A percentile compares a stretch with the other conserved stretches of the same genome.
phyloP scores from a whole-genome alignment of 1,140 invertebrate species.

The Fragariocoptes setiger region DNA sequence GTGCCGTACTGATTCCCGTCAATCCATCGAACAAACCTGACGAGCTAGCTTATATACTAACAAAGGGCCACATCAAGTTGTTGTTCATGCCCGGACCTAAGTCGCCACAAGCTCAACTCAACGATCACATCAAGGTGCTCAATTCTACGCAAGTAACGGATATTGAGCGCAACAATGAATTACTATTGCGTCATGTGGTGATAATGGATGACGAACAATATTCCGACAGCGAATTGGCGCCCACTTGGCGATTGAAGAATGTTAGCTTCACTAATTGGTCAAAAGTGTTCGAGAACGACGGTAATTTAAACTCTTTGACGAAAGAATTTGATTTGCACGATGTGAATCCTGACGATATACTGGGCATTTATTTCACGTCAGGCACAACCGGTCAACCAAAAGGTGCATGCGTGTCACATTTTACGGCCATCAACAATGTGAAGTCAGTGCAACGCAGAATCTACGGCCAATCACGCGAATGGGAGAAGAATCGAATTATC shows the following conservation, averaged over 20 bases:
- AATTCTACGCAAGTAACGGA: neutral
- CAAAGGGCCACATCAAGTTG: conserved; percentile 4
- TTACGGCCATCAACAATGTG: conserved; percentile 53
- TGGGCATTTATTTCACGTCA: conserved; percentile 11
- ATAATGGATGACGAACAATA: conserved; percentile 3
- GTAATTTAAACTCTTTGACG: neutral
- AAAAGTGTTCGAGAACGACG: neutral
- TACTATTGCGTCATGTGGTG: conserved; percentile 3
- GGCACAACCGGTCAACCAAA: conserved; percentile 61
- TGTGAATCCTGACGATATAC: neutral
- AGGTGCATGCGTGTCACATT: conserved; percentile 46
- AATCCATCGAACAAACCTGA: conserved; percentile 8
- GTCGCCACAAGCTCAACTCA: conserved; percentile 3
- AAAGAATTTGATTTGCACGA: neutral
- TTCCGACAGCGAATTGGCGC: neutral
- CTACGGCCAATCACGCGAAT: conserved; percentile 21
- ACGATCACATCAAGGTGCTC: conserved; percentile 4
- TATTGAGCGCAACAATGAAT: neutral
- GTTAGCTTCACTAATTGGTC: neutral
- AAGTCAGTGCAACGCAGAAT: conserved; percentile 25
- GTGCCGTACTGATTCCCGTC: conserved; percentile 6
- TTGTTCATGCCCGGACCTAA: conserved; percentile 8
- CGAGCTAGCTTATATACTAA: conserved; percentile 7
- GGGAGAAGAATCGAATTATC: conserved; percentile 18
- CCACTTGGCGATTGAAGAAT: neutral